Evolutionary conservation across 2,888 invertebrate species (phyloP), one percentile per base, ranked within the genome.

Genomic region (Chymomyza caudatula): DNA sequence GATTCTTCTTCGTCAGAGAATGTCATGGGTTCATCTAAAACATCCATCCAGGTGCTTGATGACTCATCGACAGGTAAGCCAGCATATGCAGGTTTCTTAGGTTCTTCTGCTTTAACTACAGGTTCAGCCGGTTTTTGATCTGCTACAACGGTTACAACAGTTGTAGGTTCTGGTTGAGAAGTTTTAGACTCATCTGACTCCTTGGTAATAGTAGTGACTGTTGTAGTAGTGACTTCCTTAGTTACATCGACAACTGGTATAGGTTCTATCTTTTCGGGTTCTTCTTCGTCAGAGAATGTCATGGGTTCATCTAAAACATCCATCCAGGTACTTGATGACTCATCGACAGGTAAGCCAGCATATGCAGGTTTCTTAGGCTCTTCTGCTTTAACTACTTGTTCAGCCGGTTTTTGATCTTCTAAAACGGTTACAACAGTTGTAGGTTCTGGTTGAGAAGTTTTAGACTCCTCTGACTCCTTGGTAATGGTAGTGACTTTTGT

Each of bases 251-350:
- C 52, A 15, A 51, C 11, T 25, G 15, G 19, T n/a, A n/a, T n/a
- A 23, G 20, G 37, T 13, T 47, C 52, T 15, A 55, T 29, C n/a
- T 22, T 44, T 23, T 17, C 3, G 15, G 6, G 17, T 25, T 66
- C 74, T 13, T 72, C 75, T 4, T 73, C 73, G 60, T 81, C 85
- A 0, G 84, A 82, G 53, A 86, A 76, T 13, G 70, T 67, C 60
- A 83, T 80, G 13, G 84, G 79, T 23, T 87, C 85, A 37, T 87
- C 85, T 29, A 83, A 37, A n/a, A 85, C 88, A 61, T 90, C 88
- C 78, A 90, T 84, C 86, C 90, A 90, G 1, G 85, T 67, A 53
- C 75, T 86, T 20, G 87, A 72, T 0, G 88, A 72, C 19, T 88
- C 84, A 65, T 89, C 88, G 20, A 87, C 79, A 11, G 88, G 87